A percentile compares a stretch with the other conserved stretches of the same genome.
Evolutionary conservation across 2,888 invertebrate genomes (phyloP).

Genomic region (Netelia fuscicornis): DNA sequence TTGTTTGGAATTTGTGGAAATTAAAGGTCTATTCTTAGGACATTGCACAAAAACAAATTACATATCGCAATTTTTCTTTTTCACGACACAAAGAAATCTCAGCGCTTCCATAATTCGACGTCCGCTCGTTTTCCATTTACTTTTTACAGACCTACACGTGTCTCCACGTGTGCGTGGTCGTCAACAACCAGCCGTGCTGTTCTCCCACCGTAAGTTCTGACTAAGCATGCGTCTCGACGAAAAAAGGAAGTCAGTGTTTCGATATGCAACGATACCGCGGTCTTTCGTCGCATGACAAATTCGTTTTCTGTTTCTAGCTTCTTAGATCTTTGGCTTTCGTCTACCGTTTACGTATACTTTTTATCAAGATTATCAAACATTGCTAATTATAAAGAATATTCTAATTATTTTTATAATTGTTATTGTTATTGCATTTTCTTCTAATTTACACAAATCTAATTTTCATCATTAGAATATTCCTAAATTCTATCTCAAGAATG

Average conservation of each 20-base stretch:
- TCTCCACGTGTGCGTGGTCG: conserved; percentile 94
- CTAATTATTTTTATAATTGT: too few species aligned
- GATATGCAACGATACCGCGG: conserved; percentile 11
- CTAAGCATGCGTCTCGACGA: conserved; percentile 45
- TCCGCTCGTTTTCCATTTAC: conserved; percentile 78
- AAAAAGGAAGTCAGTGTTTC: conserved; percentile 4
- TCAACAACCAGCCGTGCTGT: conserved; percentile 94
- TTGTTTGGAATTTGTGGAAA: background rate
- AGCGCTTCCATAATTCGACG: conserved; percentile 66
- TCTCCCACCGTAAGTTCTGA: conserved; percentile 90
- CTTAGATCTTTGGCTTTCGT: background rate
- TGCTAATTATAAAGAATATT: too few species aligned
- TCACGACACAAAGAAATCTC: conserved; percentile 9
- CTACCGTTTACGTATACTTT: too few species aligned
- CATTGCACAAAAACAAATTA: background rate
- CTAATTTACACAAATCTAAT: too few species aligned
- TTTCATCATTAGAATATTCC: too few species aligned
- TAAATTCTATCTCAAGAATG: too few species aligned
- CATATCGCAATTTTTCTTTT: background rate
- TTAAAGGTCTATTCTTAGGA: background rate
- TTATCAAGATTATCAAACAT: too few species aligned
- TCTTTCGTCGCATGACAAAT: conserved; percentile 56
- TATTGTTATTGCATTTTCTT: too few species aligned
- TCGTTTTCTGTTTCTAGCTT: conserved; percentile 27
- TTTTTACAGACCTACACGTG: conserved; percentile 94